Base-by-base conservation (phyloP, 1,140 invertebrate species). In the Zaprionus lachaisei region DNA sequence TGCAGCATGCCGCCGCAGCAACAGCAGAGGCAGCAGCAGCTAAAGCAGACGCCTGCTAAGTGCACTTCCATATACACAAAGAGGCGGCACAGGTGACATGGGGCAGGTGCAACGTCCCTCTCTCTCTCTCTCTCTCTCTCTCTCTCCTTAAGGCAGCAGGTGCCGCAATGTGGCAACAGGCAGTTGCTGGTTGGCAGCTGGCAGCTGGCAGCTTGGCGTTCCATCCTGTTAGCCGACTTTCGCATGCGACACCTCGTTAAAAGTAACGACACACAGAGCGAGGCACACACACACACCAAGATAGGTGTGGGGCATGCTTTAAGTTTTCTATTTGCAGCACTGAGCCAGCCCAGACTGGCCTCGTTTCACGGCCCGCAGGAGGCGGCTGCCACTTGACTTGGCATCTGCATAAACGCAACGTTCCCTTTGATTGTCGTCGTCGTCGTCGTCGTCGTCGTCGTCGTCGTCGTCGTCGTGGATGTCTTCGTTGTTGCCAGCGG, bases 241-340 rank as follows among this genome's bases (percentile, higher is more conserved):
- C 76, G 85, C 76, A 81, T 90, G 85, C 85, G 85, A 89, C 85
- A 89, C 85, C 85, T 89, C 85, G 81, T 89, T 89, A 89, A 89
- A 91, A 90, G 85, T 89, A 89, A 89, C 85, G 85, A 89, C 85
- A 87, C 79, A 87, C 77, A 70, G 67, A 51, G 72, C 61, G 69
- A 69, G 72, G 49, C 66, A 54, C 26, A 28, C 67, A 31, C 47
- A 60, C 55, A 37, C 44, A 72, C 56, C 60, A 56, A 75, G 69
- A 55, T 47, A 37, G 20, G 65, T 51, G 51, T 76, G 51, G 38
- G 78, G 73, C 81, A 73, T 80, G 85, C 81, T 90, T 89, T 81
- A 90, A 85, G 79, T 90, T 90, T 80, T 61, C 77, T 71, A 70
- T 84, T 89, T 87, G 81, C 71, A 44, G 17, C 24, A n/a, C 31